These are phyloP conservation scores for Oncorhynchus clarkii DNA, from an alignment of 2,113 vertebrate species.

Conservation along the genomic window DNA sequence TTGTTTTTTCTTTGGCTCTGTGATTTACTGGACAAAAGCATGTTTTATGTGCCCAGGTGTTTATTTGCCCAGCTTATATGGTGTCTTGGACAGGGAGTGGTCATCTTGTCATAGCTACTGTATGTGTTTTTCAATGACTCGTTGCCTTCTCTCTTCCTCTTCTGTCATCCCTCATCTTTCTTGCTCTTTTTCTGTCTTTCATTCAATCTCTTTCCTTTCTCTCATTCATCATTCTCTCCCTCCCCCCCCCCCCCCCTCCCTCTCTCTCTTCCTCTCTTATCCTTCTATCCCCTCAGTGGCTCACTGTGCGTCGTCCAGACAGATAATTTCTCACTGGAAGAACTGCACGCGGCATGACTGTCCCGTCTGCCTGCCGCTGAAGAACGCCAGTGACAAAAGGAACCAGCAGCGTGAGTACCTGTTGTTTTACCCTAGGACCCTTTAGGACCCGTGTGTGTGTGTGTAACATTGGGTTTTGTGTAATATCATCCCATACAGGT, in stretches of 20 bases:
- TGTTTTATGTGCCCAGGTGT: too few species aligned
- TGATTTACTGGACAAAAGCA: background rate
- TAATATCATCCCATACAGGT: background rate
- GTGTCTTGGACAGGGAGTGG: background rate
- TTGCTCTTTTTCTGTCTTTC: background rate
- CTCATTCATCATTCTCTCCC: too few species aligned
- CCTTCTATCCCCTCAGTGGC: constrained; percentile 80
- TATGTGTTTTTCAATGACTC: background rate
- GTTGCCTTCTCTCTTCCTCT: background rate
- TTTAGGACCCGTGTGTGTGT: too few species aligned
- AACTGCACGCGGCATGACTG: constrained; percentile 98
- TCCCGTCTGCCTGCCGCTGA: constrained; percentile 95
- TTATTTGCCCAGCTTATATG: background rate
- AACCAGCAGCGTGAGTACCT: constrained; percentile 91
- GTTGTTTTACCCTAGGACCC: background rate
- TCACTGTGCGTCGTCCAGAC: constrained; percentile 98
- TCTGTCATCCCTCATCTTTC: too few species aligned
- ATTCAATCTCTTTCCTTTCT: background rate
- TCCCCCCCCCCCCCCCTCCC: background rate
- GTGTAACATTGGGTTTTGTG: too few species aligned
- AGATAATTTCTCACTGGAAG: constrained; percentile 99
- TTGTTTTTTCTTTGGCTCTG: background rate
- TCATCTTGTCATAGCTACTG: background rate
- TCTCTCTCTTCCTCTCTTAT: constrained; percentile 2
- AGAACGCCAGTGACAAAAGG: constrained; percentile 97